Conservation (phyloP, 2,888 invertebrate species). For the Tiliacea aurago region DNA sequence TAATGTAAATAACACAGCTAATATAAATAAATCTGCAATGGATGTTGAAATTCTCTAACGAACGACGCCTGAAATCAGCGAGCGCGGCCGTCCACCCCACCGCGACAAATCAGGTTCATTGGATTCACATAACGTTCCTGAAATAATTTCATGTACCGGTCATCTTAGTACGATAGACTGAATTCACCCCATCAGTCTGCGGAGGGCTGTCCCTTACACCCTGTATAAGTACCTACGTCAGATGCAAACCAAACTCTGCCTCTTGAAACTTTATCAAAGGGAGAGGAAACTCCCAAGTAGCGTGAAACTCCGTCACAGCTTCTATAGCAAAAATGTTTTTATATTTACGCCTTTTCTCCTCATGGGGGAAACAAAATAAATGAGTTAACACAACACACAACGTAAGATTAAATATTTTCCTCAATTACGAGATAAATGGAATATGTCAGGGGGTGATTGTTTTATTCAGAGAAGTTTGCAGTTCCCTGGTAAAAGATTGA, state of each 20-base stretch:
- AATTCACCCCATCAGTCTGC: too few species aligned
- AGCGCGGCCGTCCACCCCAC: too few species aligned
- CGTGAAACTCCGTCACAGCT: neutral
- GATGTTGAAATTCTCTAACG: too few species aligned
- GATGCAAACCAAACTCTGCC: constrained; percentile 1
- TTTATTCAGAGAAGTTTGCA: neutral
- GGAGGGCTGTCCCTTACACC: too few species aligned
- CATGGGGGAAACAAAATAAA: constrained; percentile 10
- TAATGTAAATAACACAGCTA: too few species aligned
- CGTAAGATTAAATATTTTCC: constrained; percentile 15
- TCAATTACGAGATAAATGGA: constrained; percentile 8
- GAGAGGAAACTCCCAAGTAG: neutral
- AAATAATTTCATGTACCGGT: too few species aligned
- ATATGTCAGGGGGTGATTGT: neutral
- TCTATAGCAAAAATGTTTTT: neutral
- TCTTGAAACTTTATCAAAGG: constrained; percentile 9
- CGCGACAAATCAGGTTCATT: too few species aligned
- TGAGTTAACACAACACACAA: neutral
- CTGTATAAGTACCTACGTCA: neutral
- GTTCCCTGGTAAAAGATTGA: too few species aligned
- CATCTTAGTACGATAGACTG: too few species aligned
- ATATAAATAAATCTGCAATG: too few species aligned
- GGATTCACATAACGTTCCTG: too few species aligned
- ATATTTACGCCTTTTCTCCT: neutral
- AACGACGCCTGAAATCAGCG: too few species aligned